These are phyloP conservation scores for Salvelinus namaycush DNA, from an alignment of 2,113 vertebrate genomes.

Conservation along the genomic window DNA sequence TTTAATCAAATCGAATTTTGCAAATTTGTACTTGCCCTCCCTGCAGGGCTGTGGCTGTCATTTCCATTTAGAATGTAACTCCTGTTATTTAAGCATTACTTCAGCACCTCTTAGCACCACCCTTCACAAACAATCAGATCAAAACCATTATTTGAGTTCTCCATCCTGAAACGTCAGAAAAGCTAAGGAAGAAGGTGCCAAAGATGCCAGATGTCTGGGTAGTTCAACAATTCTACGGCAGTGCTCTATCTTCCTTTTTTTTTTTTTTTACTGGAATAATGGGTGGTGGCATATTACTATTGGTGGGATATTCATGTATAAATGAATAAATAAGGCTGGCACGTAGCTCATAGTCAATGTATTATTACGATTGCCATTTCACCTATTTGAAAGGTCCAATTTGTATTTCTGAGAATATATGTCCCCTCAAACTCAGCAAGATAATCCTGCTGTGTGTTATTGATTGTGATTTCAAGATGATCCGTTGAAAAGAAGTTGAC, in stretches of 20 bases:
- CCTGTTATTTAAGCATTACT: neutral
- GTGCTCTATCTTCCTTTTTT: constrained; percentile 5
- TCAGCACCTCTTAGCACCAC: neutral
- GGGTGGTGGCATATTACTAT: constrained; percentile 11
- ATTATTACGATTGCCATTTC: neutral
- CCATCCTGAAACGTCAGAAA: neutral
- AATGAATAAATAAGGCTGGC: constrained; percentile 1
- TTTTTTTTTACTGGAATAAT: constrained; percentile 20
- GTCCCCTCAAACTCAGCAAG: no score
- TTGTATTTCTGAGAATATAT: no score
- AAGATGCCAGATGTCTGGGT: constrained; percentile 17
- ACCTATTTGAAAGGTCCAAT: neutral
- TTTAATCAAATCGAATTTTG: neutral
- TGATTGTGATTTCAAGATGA: neutral
- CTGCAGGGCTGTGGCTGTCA: constrained; percentile 28
- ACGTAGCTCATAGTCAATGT: constrained; percentile 12
- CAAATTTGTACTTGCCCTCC: constrained; percentile 7
- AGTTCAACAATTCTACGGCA: neutral
- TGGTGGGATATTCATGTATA: constrained; percentile 4
- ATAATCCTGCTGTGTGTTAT: neutral
- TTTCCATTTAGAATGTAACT: neutral
- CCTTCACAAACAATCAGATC: constrained; percentile 1
- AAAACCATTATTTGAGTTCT: constrained; percentile 1
- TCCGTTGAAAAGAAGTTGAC: neutral
- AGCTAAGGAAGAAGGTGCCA: neutral